These are phyloP conservation scores for Leptosomus discolor DNA, from an alignment of 2,113 vertebrate species.

Conservation along the genomic window DNA sequence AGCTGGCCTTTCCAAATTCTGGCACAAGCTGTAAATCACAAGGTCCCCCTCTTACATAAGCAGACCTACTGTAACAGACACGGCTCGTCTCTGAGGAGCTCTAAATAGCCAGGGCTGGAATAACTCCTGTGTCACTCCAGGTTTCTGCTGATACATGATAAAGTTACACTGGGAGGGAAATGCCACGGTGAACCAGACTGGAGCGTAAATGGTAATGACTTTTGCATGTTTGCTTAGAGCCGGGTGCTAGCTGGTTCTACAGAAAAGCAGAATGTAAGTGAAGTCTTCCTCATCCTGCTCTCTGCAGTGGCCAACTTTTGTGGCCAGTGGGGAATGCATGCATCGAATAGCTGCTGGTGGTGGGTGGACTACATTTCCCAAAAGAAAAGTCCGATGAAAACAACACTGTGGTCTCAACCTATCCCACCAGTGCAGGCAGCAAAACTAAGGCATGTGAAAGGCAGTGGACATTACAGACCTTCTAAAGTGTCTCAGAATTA, in stretches of 20 bases:
- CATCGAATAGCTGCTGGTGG: neutral
- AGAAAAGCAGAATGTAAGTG: neutral
- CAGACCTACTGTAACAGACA: constrained; percentile 2
- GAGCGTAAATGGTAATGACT: neutral
- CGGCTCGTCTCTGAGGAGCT: neutral
- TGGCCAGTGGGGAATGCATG: neutral
- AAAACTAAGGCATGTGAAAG: neutral
- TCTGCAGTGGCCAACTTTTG: neutral
- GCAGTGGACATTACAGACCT: neutral
- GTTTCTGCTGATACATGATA: neutral
- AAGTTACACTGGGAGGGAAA: constrained; percentile 1
- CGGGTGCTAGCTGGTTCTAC: neutral
- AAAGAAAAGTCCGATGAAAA: neutral
- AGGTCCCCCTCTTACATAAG: neutral
- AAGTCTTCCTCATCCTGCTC: neutral
- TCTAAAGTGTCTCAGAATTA: neutral
- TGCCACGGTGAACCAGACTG: neutral
- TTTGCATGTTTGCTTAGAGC: neutral
- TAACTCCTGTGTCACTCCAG: neutral
- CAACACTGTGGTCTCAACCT: neutral
- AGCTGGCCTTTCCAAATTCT: neutral
- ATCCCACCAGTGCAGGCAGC: neutral
- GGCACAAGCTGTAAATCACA: neutral
- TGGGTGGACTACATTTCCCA: neutral
- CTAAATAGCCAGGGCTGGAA: constrained; percentile 6